Evolutionary conservation across 2,797 vertebrate genomes (phyloP).

Genomic region (Leontocebus nigricollis): DNA sequence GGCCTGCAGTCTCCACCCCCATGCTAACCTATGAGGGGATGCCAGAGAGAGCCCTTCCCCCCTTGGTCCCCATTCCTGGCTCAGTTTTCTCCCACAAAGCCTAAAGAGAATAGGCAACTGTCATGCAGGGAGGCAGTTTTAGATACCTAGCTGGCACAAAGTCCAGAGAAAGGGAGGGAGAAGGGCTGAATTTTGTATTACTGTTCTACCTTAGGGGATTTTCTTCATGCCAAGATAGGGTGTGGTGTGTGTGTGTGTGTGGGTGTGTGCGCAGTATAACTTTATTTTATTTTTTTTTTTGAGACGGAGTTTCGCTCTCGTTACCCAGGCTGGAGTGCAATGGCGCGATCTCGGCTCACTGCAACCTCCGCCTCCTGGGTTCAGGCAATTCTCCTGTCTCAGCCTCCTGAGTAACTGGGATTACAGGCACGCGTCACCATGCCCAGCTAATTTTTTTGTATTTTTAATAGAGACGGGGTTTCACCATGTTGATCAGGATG

Average conservation of each 20-base stretch:
- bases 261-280: background rate
- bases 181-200: background rate
- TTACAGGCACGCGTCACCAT: background rate
- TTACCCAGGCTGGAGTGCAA: background rate
- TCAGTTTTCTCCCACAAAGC: background rate
- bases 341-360: background rate
- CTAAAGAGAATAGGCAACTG: background rate
- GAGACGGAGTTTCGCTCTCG: background rate
- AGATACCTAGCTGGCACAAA: background rate
- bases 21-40: background rate
- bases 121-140: background rate
- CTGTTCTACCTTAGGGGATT: background rate
- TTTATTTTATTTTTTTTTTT: background rate
- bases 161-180: background rate
- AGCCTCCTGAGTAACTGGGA: background rate
- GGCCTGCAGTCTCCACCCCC: background rate
- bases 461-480: background rate
- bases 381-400: background rate
- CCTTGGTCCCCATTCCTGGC: background rate
- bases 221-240: background rate
- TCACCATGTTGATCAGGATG: background rate
- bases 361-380: background rate
- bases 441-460: background rate
- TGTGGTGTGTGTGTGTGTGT: background rate
- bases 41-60: background rate